phyloP scores from a whole-genome alignment of 2,797 vertebrate species.

The Setipinna tenuifilis region DNA sequence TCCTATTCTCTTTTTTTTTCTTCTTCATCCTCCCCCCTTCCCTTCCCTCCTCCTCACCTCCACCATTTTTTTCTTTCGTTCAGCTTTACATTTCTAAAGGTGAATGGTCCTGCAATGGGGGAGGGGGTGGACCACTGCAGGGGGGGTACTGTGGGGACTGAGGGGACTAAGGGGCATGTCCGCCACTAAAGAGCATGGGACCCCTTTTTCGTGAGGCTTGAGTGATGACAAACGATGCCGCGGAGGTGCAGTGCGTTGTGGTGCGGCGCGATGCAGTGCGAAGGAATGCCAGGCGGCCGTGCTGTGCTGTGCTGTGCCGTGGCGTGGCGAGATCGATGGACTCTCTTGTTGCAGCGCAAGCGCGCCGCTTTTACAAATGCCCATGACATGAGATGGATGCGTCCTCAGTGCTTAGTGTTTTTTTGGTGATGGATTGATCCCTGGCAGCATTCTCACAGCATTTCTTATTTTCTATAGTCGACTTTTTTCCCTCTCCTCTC shows the following conservation, averaged over 20 bases:
- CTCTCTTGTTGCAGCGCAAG: slow-evolving; percentile 54
- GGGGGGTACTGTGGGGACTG: too few relatives aligned
- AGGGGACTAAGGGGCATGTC: slow-evolving; percentile 53
- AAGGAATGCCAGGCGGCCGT: slow-evolving; percentile 46
- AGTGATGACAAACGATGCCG: slow-evolving; percentile 60
- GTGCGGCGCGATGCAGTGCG: slow-evolving; percentile 40
- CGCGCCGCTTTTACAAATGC: slow-evolving; percentile 68
- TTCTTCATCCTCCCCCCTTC: neutral
- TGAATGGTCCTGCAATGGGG: slow-evolving; percentile 46
- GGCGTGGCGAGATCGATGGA: slow-evolving; percentile 65
- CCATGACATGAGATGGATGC: slow-evolving; percentile 63
- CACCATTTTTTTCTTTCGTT: neutral
- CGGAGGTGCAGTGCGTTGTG: slow-evolving; percentile 41
- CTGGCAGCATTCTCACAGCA: slow-evolving; percentile 51
- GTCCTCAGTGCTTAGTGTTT: slow-evolving; percentile 53
- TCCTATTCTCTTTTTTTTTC: slow-evolving; percentile 23
- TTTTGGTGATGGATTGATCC: slow-evolving; percentile 65
- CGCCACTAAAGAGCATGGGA: slow-evolving; percentile 56
- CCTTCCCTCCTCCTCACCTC: neutral
- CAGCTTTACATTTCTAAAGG: slow-evolving; percentile 70
- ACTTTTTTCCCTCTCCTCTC: slow-evolving; percentile 41
- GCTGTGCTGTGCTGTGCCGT: neutral
- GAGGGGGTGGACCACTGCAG: too few relatives aligned
- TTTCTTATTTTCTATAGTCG: slow-evolving; percentile 57
- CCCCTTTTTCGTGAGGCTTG: slow-evolving; percentile 55